phyloP scores from a whole-genome alignment of 1,140 invertebrate species.

The Aphis craccivora region DNA sequence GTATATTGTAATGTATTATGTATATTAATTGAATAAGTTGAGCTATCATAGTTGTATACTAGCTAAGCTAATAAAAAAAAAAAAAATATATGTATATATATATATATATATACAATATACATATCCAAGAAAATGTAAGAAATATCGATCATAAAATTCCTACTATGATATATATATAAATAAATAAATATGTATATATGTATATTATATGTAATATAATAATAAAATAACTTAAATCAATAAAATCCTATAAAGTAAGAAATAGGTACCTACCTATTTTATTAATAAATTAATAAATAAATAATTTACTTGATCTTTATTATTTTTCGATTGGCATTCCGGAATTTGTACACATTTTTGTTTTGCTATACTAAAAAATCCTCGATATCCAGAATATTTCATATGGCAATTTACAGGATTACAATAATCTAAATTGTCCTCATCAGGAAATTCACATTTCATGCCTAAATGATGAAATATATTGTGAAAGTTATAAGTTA shows the following conservation, averaged over 20 bases:
- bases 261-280: neutral
- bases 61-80: too few relatives aligned
- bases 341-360: conserved; percentile 65
- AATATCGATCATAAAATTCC: neutral
- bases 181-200: neutral
- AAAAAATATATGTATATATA: too few relatives aligned
- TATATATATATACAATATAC: neutral
- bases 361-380: conserved; percentile 64
- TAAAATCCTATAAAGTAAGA: neutral
- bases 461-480: neutral
- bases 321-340: conserved; percentile 63
- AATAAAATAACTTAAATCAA: neutral
- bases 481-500: neutral
- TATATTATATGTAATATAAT: neutral
- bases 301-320: neutral
- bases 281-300: neutral
- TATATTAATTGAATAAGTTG: too few relatives aligned
- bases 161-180: neutral
- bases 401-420: conserved; percentile 66
- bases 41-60: too few relatives aligned
- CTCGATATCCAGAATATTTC: conserved; percentile 66
- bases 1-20: too few relatives aligned
- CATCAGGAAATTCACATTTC: conserved; percentile 64
- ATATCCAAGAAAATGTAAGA: neutral
- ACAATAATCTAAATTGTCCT: conserved; percentile 67